Evolutionary conservation across 2,113 vertebrate species (phyloP), one percentile per base, ranked within the genome.

Genomic region (Illadopsis cleaveri): DNA sequence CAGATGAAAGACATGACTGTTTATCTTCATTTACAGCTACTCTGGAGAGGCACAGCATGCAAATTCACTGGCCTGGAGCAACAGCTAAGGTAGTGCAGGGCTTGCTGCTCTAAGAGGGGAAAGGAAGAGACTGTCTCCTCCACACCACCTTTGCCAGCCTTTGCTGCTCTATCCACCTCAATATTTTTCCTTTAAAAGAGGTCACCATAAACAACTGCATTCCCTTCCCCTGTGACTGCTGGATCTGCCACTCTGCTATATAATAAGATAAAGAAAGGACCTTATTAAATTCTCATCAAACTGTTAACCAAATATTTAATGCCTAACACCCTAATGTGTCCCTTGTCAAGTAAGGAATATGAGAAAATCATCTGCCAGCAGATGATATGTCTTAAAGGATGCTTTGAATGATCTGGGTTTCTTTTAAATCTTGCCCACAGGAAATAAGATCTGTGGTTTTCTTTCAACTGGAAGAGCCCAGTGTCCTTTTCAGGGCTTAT

Each of bases 21-120:
- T 97, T 90, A 79, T 96, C 95, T 95, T 95, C 90, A 94, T 94
- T 96, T 96, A 64, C 86, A 83, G 69, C 66, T 73, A 77, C 72
- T 42, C 60, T 54, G 53, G 72, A 78, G 85, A 91, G 54, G 48
- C 60, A 78, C 27, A 93, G 86, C 76, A 93, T 68, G 80, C 45
- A 96, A 86, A 96, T 92, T 70, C 53, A n/a, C 30, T 27, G 28
- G 76, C 88, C 82, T 62, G 64, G 71, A 61, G 90, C 85, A 96
- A 58, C 22, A 83, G 68, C 72, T 71, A 47, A 60, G 51, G 87
- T 73, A 50, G 33, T n/a, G 18, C 6, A 82, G 40, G 16, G 40
- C n/a, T 93, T 86, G 47, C 68, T 73, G n/a, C n/a, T 42, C 60
- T 38, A 31, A 82, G 45, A 80, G 37, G 31, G n/a, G 31, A 40